These are phyloP conservation scores for Grallaria varia DNA, from an alignment of 2,113 vertebrate genomes.

Conservation along the genomic window DNA sequence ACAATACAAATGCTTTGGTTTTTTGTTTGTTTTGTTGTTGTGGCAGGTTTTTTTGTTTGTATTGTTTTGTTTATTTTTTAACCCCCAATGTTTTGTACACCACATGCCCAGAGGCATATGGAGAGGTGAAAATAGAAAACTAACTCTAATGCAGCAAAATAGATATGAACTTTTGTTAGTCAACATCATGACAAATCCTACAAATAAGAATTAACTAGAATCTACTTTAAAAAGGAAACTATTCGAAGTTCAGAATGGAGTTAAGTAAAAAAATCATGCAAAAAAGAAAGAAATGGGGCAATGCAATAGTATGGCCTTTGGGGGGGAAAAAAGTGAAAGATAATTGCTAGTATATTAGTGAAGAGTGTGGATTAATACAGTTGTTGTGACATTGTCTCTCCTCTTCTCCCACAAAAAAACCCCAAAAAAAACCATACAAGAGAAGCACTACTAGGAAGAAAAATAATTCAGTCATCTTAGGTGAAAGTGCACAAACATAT, in stretches of 20 bases:
- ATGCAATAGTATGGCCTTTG: neutral
- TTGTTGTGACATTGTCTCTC: neutral
- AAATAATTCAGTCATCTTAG: neutral
- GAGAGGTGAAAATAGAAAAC: neutral
- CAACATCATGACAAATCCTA: neutral
- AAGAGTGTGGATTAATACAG: neutral
- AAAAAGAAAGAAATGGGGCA: neutral
- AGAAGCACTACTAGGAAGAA: neutral
- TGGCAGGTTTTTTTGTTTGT: accelerated
- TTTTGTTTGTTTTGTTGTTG: neutral
- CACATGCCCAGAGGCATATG: neutral
- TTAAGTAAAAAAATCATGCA: neutral
- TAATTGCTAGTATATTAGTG: neutral
- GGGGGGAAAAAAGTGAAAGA: neutral
- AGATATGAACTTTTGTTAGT: neutral
- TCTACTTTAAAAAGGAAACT: conserved; percentile 2
- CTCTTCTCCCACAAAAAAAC: neutral
- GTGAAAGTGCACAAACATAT: neutral
- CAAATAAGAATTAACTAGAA: neutral
- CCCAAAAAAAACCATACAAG: no score
- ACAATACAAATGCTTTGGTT: neutral
- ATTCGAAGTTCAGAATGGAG: neutral
- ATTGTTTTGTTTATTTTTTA: neutral
- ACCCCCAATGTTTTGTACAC: neutral
- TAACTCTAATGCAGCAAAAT: neutral